Evolutionary conservation across 2,888 invertebrate species (phyloP), one percentile per base, ranked within the genome.

Genomic region (Labia minor): DNA sequence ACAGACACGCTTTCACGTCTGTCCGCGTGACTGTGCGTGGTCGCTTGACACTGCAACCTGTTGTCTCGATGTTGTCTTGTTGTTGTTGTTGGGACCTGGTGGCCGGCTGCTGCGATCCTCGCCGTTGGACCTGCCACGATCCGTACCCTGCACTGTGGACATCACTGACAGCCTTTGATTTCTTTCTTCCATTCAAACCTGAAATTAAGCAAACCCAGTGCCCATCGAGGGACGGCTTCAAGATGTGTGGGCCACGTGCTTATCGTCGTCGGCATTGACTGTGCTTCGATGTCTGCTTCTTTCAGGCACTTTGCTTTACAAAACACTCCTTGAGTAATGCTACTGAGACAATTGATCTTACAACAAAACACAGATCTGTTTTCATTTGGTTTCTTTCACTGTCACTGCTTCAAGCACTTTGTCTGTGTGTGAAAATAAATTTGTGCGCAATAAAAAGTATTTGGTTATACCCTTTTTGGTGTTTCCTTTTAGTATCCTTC

Each of bases 41-140:
- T 49, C 49, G 49, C 49, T 49, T 49, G 49, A 49, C 49, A 49
- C 49, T 49, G 49, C 49, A 49, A 49, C 49, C 49, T 49, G 49
- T 49, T 49, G 49, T 49, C 49, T 49, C 49, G 49, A 49, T 49
- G 49, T 49, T 49, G 49, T 49, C 49, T 49, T 49, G 49, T 49
- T 49, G 16, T 49, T 49, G 49, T 49, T 49, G 49, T 49, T 49
- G 49, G 49, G n/a, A 49, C 49, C n/a, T 49, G 49, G 14, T 49
- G n/a, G 49, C 49, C 4, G 49, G n/a, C 4, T 16, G 8, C 14
- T 49, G 49, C 49, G 49, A 16, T 14, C n/a, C n/a, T 16, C n/a
- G 16, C 11, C 33, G 33, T 8, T 33, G 33, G 33, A 33, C 33
- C 33, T 11, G 33, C 6, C 11, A 33, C 33, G 11, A n/a, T n/a